A percentile compares a stretch with the other conserved stretches of the same genome.
Conservation (phyloP, 2,113 vertebrate species). For the Rattus norvegicus region GRCr8 NC_086026.1:108494001-108494500, state of each 20-base stretch:
- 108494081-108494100: not conserved
- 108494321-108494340: not conserved
- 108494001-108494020: not conserved
- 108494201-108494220: not conserved
- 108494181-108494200: not conserved
- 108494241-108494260: not conserved
- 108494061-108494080: not conserved
- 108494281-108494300: not conserved
- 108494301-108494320: not conserved
- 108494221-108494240: slow-evolving; percentile 6
- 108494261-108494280: not conserved
- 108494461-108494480: not conserved
- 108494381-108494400: not conserved
- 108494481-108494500: not conserved
- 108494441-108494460: not conserved
- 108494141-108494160: not conserved
- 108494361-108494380: not conserved
- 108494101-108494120: not conserved
- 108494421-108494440: not conserved
- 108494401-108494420: not conserved
- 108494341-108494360: not conserved
- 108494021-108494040: not conserved
- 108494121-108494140: not conserved
- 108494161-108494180: not conserved
- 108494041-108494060: not conserved